Conservation (phyloP, 1,140 invertebrate species). For the Drosophila erecta region DNA sequence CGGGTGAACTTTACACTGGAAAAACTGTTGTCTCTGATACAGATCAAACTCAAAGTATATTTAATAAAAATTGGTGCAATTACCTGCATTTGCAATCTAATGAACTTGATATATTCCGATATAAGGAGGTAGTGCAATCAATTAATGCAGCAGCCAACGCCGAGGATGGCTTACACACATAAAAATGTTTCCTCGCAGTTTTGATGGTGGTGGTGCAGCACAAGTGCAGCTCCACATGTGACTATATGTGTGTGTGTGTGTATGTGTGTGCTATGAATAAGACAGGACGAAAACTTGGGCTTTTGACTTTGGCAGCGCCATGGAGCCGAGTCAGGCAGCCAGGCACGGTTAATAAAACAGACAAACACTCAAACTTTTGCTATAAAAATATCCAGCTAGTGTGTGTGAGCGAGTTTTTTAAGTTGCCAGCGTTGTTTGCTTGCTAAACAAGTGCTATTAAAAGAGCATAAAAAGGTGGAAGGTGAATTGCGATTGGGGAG, state of each 20-base stretch:
- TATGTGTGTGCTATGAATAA: conserved; percentile 71
- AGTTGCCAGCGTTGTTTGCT: conserved; percentile 76
- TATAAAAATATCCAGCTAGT: conserved; percentile 77
- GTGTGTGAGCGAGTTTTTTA: conserved; percentile 58
- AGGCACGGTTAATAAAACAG: conserved; percentile 82
- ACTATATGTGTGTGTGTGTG: neutral
- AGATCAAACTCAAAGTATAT: too few relatives aligned
- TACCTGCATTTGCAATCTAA: too few relatives aligned
- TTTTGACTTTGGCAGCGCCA: conserved; percentile 45
- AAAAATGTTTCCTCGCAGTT: conserved; percentile 31
- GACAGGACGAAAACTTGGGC: conserved; percentile 66
- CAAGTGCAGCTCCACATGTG: conserved; percentile 46
- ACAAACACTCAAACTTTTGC: conserved; percentile 83
- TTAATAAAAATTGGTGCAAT: too few relatives aligned
- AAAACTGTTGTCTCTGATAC: neutral
- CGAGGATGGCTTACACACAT: conserved; percentile 25
- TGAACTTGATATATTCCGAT: too few relatives aligned
- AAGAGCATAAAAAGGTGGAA: conserved; percentile 76
- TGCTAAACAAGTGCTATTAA: conserved; percentile 82
- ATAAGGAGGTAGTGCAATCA: conserved; percentile 17
- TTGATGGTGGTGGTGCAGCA: conserved; percentile 4
- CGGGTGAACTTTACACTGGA: conserved; percentile 1
- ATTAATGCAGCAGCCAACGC: conserved; percentile 36
- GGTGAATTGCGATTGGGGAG: conserved; percentile 53
- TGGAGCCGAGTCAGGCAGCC: conserved; percentile 26